Conservation (phyloP, 2,888 invertebrate genomes). For the Gisinianus flammeolus region DNA sequence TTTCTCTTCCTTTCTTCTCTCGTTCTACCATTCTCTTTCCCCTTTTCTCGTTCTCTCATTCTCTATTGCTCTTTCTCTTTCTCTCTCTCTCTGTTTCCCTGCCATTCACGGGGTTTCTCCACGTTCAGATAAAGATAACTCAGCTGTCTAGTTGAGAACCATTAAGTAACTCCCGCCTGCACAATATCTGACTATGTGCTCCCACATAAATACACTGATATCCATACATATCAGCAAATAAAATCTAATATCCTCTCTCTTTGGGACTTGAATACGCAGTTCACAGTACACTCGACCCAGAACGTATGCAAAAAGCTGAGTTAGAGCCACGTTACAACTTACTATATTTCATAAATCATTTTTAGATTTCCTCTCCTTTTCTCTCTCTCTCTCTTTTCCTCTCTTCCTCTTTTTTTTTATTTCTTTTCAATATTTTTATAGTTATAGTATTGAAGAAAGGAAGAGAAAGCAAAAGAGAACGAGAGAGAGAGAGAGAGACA, state of each 20-base stretch:
- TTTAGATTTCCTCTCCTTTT: background rate
- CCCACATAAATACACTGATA: background rate
- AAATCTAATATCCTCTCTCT: no score
- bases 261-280: background rate
- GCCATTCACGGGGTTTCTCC: no score
- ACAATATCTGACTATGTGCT: background rate
- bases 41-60: background rate
- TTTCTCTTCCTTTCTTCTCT: background rate
- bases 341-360: constrained; percentile 24
- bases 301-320: background rate
- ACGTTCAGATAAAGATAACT: constrained; percentile 8
- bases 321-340: background rate
- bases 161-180: constrained; percentile 19
- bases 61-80: background rate
- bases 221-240: no score
- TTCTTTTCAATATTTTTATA: constrained; percentile 1
- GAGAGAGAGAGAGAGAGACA: background rate
- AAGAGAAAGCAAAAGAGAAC: no score
- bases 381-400: background rate
- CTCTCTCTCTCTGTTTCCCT: background rate
- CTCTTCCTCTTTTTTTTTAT: background rate
- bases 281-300: background rate
- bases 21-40: background rate
- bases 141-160: constrained; percentile 17
- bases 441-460: background rate